A percentile compares a stretch with the other conserved stretches of the same genome.
Evolutionary conservation across 2,888 invertebrate species (phyloP).

Genomic region (Aspidiotus rigidus): DNA sequence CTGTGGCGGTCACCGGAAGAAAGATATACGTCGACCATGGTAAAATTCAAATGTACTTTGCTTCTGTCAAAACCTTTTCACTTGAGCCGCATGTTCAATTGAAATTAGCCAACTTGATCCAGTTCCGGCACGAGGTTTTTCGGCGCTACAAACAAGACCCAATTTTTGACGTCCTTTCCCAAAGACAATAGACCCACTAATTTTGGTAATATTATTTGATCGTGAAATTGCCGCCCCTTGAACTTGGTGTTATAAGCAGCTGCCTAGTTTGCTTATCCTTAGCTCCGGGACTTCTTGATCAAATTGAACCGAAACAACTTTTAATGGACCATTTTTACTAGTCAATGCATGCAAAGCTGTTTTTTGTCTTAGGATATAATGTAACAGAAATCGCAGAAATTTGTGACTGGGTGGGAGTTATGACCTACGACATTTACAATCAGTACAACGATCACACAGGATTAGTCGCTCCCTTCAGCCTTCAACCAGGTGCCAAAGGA

Average conservation of each 20-base stretch:
- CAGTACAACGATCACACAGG: constrained; percentile 90
- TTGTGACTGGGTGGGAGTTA: constrained; percentile 84
- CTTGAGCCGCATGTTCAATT: background rate
- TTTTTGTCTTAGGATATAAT: constrained; percentile 53
- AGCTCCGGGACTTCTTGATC: background rate
- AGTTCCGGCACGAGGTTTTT: too few relatives aligned
- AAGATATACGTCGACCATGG: background rate
- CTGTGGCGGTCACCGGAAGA: background rate
- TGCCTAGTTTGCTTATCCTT: background rate
- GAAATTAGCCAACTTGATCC: background rate
- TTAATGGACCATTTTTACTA: too few relatives aligned
- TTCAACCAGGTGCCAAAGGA: constrained; percentile 10
- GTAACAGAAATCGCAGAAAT: constrained; percentile 89
- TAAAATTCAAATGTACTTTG: background rate
- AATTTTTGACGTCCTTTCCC: too few relatives aligned
- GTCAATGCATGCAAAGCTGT: background rate
- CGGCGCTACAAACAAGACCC: too few relatives aligned
- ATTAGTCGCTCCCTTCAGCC: constrained; percentile 48
- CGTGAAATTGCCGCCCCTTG: background rate
- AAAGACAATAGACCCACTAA: too few relatives aligned
- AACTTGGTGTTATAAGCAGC: background rate
- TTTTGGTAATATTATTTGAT: background rate
- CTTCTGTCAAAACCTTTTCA: too few relatives aligned
- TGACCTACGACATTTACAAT: constrained; percentile 93
- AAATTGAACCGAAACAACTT: background rate